These are phyloP conservation scores for Lutraria rhynchaena DNA, from an alignment of 1,140 invertebrate genomes.

Conservation along the genomic window DNA sequence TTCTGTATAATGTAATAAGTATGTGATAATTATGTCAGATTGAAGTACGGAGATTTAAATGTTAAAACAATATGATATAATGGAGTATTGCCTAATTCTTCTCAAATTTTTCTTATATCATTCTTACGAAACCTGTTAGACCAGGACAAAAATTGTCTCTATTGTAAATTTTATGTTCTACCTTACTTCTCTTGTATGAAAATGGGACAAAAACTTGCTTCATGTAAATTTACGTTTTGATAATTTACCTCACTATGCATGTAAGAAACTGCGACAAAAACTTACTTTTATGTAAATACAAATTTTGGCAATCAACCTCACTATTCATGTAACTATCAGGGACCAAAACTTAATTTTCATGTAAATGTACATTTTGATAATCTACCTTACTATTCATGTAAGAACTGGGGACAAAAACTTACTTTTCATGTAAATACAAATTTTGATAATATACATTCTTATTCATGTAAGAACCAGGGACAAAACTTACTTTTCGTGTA, in stretches of 20 bases:
- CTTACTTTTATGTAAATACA: constrained; percentile 8
- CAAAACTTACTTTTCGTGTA: not conserved
- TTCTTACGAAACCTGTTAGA: too few species aligned
- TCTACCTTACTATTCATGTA: too few species aligned
- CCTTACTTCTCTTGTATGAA: not conserved
- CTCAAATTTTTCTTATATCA: too few species aligned
- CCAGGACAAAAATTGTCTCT: too few species aligned
- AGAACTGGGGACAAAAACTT: not conserved
- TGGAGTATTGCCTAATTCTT: too few species aligned
- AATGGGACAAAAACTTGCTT: constrained; percentile 10
- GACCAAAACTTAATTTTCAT: not conserved
- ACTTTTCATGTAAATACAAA: constrained; percentile 16
- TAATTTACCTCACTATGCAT: not conserved
- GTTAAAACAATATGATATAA: too few species aligned
- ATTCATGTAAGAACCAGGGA: constrained; percentile 3
- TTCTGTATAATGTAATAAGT: too few species aligned
- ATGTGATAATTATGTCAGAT: too few species aligned
- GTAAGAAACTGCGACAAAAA: not conserved
- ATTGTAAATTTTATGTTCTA: too few species aligned
- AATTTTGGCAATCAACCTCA: not conserved
- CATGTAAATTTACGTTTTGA: not conserved
- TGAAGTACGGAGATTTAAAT: too few species aligned
- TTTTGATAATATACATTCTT: not conserved
- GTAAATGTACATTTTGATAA: too few species aligned
- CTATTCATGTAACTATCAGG: not conserved